Evolutionary conservation across 2,113 vertebrate species (phyloP).

Genomic region (Symphodus melops): DNA sequence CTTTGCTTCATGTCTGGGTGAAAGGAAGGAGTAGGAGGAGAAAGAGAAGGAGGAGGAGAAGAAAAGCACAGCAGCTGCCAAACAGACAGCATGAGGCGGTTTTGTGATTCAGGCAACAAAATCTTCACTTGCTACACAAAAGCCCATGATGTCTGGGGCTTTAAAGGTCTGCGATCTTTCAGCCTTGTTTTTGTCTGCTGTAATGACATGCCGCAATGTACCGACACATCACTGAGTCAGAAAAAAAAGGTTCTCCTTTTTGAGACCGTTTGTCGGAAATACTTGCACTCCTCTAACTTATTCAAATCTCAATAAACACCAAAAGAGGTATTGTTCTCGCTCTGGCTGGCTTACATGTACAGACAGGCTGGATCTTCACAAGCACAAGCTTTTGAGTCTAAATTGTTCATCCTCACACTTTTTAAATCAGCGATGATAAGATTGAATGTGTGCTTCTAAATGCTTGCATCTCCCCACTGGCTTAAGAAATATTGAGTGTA

Average conservation of each 20-base stretch:
- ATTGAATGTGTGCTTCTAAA: slow-evolving; percentile 39
- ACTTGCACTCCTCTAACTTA: background rate
- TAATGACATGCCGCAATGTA: slow-evolving; percentile 35
- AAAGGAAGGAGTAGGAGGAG: slow-evolving; percentile 3
- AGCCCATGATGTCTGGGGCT: slow-evolving; percentile 31
- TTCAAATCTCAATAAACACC: slow-evolving; percentile 1
- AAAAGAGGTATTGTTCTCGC: background rate
- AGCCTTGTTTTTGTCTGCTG: slow-evolving; percentile 30
- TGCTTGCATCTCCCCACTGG: slow-evolving; percentile 14
- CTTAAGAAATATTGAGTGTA: slow-evolving; percentile 48
- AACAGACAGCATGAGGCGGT: slow-evolving; percentile 50
- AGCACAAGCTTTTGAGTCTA: slow-evolving; percentile 11
- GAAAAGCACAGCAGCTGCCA: slow-evolving; percentile 60
- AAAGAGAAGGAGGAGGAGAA: slow-evolving; percentile 34
- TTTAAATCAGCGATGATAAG: slow-evolving; percentile 42
- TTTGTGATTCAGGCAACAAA: slow-evolving; percentile 58
- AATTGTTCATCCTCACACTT: slow-evolving; percentile 36
- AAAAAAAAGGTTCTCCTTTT: slow-evolving; percentile 4
- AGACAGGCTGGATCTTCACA: slow-evolving; percentile 10
- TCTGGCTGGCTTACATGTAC: background rate
- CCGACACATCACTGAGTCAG: slow-evolving; percentile 18
- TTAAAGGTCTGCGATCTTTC: slow-evolving; percentile 42
- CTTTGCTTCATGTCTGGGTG: slow-evolving; percentile 66
- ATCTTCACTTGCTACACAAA: slow-evolving; percentile 47
- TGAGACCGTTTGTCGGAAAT: slow-evolving; percentile 9